A percentile compares a stretch with the other conserved stretches of the same genome.
Conservation (phyloP, 2,888 invertebrate species). For the Cremastinae sp. region DNA sequence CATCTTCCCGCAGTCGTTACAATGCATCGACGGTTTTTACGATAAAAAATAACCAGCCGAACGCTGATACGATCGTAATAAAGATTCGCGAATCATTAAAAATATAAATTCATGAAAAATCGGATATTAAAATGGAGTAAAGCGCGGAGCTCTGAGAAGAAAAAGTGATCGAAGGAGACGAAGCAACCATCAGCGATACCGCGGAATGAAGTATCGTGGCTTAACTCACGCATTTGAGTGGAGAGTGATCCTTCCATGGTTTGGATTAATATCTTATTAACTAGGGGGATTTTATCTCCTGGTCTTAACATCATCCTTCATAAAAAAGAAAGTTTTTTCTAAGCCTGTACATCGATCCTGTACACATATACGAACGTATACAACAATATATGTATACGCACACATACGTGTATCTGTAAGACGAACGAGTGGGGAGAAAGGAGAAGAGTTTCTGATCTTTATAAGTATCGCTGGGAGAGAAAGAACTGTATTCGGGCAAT, state of each 20-base stretch:
- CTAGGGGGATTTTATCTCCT: conserved; percentile 19
- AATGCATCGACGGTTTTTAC: conserved; percentile 48
- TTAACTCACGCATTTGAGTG: conserved; percentile 30
- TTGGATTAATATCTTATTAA: conserved; percentile 63
- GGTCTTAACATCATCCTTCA: conserved; percentile 37
- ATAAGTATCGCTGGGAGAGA: conserved; percentile 56
- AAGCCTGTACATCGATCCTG: conserved; percentile 23
- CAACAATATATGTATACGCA: conserved; percentile 29
- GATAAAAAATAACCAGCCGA: conserved; percentile 12
- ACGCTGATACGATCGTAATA: conserved; percentile 48
- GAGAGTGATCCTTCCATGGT: conserved; percentile 7
- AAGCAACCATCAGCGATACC: conserved; percentile 41
- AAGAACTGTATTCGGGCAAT: conserved; percentile 64
- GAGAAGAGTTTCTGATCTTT: conserved; percentile 45
- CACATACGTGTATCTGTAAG: neutral
- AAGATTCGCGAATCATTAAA: conserved; percentile 41
- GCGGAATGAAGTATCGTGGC: conserved; percentile 43
- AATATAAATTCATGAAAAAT: conserved; percentile 6
- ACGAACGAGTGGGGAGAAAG: neutral
- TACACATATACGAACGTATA: neutral
- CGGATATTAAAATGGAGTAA: conserved; percentile 12
- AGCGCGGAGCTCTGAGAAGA: no score
- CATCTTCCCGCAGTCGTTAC: conserved; percentile 33
- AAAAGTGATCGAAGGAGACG: no score
- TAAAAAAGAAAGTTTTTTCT: conserved; percentile 47